These are phyloP conservation scores for Ophion ventricosus DNA, from an alignment of 2,888 invertebrate species.

Conservation along the genomic window DNA sequence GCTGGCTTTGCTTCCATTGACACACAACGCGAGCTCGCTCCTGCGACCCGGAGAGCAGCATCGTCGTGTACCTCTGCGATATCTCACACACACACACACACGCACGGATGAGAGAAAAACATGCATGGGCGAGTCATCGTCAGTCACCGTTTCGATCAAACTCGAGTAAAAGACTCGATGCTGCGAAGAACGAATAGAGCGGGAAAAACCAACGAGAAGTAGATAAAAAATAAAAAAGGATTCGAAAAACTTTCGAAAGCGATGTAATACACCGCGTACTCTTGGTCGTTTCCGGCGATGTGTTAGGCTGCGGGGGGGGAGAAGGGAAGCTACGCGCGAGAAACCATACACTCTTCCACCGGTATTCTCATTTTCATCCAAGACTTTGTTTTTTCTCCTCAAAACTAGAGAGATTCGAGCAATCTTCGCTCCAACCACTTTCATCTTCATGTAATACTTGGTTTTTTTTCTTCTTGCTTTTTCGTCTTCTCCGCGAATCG, in stretches of 20 bases:
- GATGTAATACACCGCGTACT: not conserved
- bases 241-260: not conserved
- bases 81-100: conserved; percentile 33
- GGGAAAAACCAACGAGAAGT: not conserved
- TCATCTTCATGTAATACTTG: not conserved
- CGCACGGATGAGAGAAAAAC: conserved; percentile 2
- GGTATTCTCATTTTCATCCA: conserved; percentile 48
- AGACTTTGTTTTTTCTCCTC: conserved; percentile 19
- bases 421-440: conserved; percentile 10
- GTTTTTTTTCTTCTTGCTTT: not conserved
- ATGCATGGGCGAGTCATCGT: not conserved
- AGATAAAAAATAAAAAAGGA: not conserved
- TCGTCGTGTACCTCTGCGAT: conserved; percentile 58
- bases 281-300: not conserved
- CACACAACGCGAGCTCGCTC: conserved; percentile 44
- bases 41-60: conserved; percentile 36
- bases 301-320: not conserved
- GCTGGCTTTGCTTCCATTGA: conserved; percentile 55
- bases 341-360: conserved; percentile 37
- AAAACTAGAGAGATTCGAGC: conserved; percentile 6
- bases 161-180: not conserved
- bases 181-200: not conserved
- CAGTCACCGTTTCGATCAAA: not conserved
- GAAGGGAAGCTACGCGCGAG: not conserved
- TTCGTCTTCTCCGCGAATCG: not conserved